These are phyloP conservation scores for Euspilapteryx auroguttella DNA, from an alignment of 2,888 invertebrate genomes.

Conservation along the genomic window DNA sequence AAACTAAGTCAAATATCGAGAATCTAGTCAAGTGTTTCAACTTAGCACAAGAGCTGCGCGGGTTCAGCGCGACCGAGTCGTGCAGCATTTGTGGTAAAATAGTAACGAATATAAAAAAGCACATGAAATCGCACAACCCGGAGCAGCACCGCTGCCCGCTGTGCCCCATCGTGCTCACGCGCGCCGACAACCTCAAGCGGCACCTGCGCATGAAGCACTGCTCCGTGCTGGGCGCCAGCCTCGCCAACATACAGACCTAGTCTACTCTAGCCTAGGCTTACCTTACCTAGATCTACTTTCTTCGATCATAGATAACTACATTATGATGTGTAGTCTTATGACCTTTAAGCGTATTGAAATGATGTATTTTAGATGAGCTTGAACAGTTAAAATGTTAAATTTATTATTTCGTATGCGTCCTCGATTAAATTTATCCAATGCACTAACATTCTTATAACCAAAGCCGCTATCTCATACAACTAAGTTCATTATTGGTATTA, in stretches of 20 bases:
- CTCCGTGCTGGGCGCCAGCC: constrained; percentile 30
- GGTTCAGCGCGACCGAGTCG: constrained; percentile 41
- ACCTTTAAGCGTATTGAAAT: too few species aligned
- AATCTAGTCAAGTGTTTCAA: constrained; percentile 38
- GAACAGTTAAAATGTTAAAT: too few species aligned
- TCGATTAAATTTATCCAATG: too few species aligned
- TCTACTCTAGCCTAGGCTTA: constrained; percentile 25
- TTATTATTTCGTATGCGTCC: too few species aligned
- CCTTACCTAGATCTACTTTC: too few species aligned
- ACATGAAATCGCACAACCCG: constrained; percentile 66
- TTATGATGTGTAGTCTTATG: too few species aligned
- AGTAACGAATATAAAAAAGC: constrained; percentile 69
- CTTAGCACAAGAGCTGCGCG: constrained; percentile 25
- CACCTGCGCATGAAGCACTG: constrained; percentile 68
- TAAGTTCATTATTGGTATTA: not conserved
- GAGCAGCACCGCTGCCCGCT: constrained; percentile 65
- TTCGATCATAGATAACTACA: too few species aligned
- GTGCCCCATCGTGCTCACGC: constrained; percentile 64
- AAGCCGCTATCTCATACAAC: constrained; percentile 1
- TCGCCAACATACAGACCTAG: constrained; percentile 37
- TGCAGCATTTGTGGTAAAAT: constrained; percentile 68
- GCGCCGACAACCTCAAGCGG: constrained; percentile 69
- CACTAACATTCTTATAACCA: constrained; percentile 3
- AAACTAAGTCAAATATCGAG: constrained; percentile 32
- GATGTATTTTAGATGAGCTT: too few species aligned